Base-by-base conservation (phyloP, 1,140 invertebrate genomes). In the Ips nitidus region DNA sequence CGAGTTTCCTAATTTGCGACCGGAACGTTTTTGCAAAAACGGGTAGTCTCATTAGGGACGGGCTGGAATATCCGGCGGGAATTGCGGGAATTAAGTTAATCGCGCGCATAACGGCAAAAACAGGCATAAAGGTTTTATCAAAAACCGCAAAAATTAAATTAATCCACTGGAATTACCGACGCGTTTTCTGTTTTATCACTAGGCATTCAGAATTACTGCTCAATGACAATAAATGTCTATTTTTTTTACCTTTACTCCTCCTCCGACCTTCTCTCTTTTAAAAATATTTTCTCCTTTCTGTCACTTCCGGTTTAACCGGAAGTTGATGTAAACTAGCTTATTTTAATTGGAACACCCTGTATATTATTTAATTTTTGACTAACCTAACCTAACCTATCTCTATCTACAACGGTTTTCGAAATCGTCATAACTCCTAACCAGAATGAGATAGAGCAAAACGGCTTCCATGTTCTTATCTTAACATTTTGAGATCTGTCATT, bases 111-210 rank as follows among this genome's bases (percentile, higher is more conserved):
- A 58, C 40, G 56, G 40, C 37, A 45, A 61, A 61, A 63, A 63
- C 61, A 63, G 42, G 8, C 50, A 63, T 45, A 63, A 63, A 52
- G 61, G 47, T 41, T 63, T 47, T 63, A 63, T 52, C 47, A 63
- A 63, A 63, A 63, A 63, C 61, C 61, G 61, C 61, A 63, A 63
- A 63, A 63, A 63, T 63, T 63, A 63, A 63, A 63, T 63, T 63
- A 63, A 63, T 63, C 47, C 37, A 5, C 2, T 2, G 45, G 47
- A 63, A 63, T 63, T 63, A 63, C 61, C 45, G 36, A 22, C 8
- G 47, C 61, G 39, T 63, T 52, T 63, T 41, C 47, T 63, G 52
- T 63, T 63, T 63, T 63, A 63, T 63, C 61, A 52, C 47, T 52
- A 50, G 45, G 47, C 42, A 40, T 47, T 63, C 37, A 52, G 39